phyloP scores from a whole-genome alignment of 2,113 vertebrate species.

The Enhydra lutris region DNA sequence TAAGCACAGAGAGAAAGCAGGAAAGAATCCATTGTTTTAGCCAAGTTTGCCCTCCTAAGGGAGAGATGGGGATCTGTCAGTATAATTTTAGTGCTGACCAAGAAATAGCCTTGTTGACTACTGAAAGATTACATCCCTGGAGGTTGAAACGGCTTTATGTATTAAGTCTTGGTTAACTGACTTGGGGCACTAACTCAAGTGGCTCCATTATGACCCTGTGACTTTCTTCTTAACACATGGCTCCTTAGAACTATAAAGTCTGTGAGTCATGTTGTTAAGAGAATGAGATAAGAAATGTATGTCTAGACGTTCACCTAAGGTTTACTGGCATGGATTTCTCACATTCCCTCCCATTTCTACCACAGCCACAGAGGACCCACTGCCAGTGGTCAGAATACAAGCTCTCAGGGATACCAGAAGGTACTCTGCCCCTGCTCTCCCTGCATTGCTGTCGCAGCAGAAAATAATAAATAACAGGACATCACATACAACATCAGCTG shows the following conservation, averaged over 20 bases:
- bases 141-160: not conserved
- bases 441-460: not conserved
- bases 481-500: not conserved
- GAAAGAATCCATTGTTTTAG: not conserved
- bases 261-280: not conserved
- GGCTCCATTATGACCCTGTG: not conserved
- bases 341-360: not conserved
- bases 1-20: not conserved
- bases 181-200: not conserved
- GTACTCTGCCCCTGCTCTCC: not conserved
- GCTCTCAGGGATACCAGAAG: not conserved
- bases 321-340: not conserved
- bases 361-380: not conserved
- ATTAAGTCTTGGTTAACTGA: not conserved
- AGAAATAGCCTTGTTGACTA: not conserved
- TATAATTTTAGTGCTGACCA: not conserved
- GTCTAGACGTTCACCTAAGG: not conserved
- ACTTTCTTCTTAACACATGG: not conserved
- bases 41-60: not conserved
- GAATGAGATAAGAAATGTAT: not conserved
- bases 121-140: not conserved
- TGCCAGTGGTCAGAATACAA: not conserved
- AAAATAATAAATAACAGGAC: not conserved
- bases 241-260: not conserved
- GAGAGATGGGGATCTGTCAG: not conserved